Conservation (phyloP, 2,888 invertebrate species). For the Machimus atricapillus region DNA sequence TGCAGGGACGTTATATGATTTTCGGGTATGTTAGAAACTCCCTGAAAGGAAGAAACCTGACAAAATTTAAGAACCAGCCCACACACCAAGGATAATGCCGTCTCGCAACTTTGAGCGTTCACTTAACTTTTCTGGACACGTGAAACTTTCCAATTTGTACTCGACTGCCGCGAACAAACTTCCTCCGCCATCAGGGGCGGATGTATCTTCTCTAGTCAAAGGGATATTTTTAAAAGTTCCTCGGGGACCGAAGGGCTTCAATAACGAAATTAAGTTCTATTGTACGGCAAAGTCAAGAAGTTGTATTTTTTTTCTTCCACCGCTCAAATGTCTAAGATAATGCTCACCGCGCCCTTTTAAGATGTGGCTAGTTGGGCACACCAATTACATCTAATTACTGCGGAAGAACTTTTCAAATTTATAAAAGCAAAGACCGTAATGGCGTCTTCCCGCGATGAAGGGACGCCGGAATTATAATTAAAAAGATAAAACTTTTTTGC, state of each 20-base stretch:
- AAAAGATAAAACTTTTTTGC: slow-evolving; percentile 11
- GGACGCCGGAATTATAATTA: slow-evolving; percentile 8
- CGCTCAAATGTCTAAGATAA: background rate
- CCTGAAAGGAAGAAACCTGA: background rate
- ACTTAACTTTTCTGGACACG: slow-evolving; percentile 14
- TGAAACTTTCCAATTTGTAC: slow-evolving; percentile 21
- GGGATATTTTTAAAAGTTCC: slow-evolving; percentile 9
- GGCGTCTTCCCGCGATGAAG: background rate
- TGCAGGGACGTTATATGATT: background rate
- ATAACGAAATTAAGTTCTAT: slow-evolving; percentile 16
- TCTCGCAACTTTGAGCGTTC: background rate
- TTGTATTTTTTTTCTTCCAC: background rate
- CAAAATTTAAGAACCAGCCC: background rate
- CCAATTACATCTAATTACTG: slow-evolving; percentile 36
- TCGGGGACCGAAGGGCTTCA: background rate
- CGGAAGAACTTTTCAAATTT: slow-evolving; percentile 17
- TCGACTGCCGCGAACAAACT: background rate
- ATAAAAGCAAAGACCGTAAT: background rate
- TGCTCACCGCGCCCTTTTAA: background rate
- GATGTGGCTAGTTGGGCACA: slow-evolving; percentile 1
- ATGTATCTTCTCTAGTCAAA: background rate
- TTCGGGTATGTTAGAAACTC: background rate
- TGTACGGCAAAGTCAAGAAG: background rate
- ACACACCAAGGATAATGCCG: background rate
- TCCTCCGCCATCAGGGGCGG: background rate